Evolutionary conservation across 2,797 vertebrate species (phyloP), one percentile per base, ranked within the genome.

Genomic region (Yasuhikotakia modesta): DNA sequence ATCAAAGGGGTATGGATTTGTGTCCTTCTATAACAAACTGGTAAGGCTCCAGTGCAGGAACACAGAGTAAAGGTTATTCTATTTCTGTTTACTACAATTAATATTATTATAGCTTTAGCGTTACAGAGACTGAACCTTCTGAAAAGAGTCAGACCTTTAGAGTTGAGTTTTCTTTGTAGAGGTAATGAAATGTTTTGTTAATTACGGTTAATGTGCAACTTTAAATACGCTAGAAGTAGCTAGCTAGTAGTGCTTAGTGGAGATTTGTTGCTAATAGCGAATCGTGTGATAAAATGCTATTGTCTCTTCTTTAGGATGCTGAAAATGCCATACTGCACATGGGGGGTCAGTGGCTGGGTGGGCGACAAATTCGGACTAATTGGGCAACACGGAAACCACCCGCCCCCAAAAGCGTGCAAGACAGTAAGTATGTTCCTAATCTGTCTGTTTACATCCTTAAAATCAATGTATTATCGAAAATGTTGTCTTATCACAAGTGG

Each of bases 1-100:
- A 93, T 99, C 97, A 93, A 99, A 98, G 96, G 97, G 97, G 92
- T 99, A 99, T 96, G 97, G 97, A 95, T 99, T 99, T 96, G 97
- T 99, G 93, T 99, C 97, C 92, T 99, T 99, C 96, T 98, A 96
- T 95, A 99, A 99, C 92, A 99, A 99, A 96, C 94, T 99, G 96
- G 97, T 99, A 94, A 92, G 97, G 94, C 93, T 89, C 89, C 90
- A 87, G 90, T 88, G 87, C 91, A 91, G 90, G 76, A 94, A 91
- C 91, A 91, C 92, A 92, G 87, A 90, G 87, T 90, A 86, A 92
- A 93, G 93, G 92, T 93, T 93, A 91, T 91, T 93, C 87, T 88
- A 90, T 91, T 93, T 91, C 89, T 91, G 89, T 90, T 90, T 91
- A 90, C 87, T 90, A 88, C 86, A 81, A 83, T 87, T 87, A 60